Evolutionary conservation across 2,888 invertebrate genomes (phyloP), one percentile per base, ranked within the genome.

Genomic region (Cotesia congregata): DNA sequence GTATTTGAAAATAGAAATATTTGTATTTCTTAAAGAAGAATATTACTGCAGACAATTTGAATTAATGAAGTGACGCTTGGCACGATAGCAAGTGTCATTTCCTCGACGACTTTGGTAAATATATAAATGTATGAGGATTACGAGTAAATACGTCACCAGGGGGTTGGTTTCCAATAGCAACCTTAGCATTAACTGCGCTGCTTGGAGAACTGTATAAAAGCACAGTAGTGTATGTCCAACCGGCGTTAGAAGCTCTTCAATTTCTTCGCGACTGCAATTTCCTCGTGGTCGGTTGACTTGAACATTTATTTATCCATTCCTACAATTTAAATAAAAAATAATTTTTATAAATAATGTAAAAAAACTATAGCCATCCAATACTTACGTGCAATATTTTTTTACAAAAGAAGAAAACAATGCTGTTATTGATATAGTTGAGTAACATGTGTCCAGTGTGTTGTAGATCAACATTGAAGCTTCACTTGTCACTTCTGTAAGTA

Each of bases 121-220:
- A n/a, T n/a, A 61, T 38, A 71, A 12, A 60, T 30, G 61, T 12
- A 60, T 61, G n/a, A 30, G 61, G 38, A n/a, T 38, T 15, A 6
- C 50, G 50, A 40, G 7, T 12, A 17, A 3, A 62, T 72, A 65
- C 72, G 72, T 72, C 72, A 72, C 50, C 20, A 61, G 38, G 64
- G 78, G 79, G 67, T 73, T 81, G 83, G 86, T 88, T 83, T 83
- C 87, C 80, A 86, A 80, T 80, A 82, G 88, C 88, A 88, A 88
- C 87, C 83, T 82, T 85, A 83, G 81, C 83, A 78, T 86, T 84
- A 83, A 80, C 79, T 78, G 80, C 81, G 78, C 81, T 81, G 83
- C 82, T 81, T 64, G 74, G 72, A 82, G 80, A 82, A 85, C 80
- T 81, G 80, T 81, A 50, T 40, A 82, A 79, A 50, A 50, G 50